Evolutionary conservation across 2,113 vertebrate genomes (phyloP).

Genomic region (Oreochromis tanganicae): DNA sequence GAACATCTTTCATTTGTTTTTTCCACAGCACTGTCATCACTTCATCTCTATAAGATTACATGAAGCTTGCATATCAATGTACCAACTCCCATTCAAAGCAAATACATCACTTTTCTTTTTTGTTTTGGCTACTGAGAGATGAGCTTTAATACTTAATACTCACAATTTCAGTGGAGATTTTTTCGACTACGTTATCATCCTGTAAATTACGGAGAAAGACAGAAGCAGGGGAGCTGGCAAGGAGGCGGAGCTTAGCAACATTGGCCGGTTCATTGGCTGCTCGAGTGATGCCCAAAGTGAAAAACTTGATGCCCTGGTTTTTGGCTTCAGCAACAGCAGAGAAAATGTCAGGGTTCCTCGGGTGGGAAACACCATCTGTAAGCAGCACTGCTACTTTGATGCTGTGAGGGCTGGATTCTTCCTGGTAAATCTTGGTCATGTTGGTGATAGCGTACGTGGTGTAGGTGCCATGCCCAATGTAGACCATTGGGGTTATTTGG

Average conservation of each 20-base stretch:
- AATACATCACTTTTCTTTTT: neutral
- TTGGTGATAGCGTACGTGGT: conserved; percentile 91
- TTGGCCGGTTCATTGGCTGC: conserved; percentile 79
- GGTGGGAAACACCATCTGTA: conserved; percentile 82
- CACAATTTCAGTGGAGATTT: conserved; percentile 81
- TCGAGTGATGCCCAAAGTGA: conserved; percentile 83
- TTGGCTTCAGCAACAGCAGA: conserved; percentile 85
- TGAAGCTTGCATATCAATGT: conserved; percentile 22
- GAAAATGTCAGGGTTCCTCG: conserved; percentile 88
- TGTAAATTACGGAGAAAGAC: conserved; percentile 83
- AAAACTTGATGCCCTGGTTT: conserved; percentile 84
- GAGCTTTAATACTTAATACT: conserved; percentile 65
- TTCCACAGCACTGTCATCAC: conserved; percentile 14
- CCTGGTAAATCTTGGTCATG: conserved; percentile 83
- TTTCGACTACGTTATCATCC: conserved; percentile 76
- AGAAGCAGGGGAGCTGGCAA: conserved; percentile 80
- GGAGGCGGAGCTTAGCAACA: conserved; percentile 76
- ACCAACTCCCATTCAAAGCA: neutral
- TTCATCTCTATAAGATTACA: conserved; percentile 13
- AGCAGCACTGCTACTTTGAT: conserved; percentile 81
- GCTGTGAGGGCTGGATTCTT: conserved; percentile 73
- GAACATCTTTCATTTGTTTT: conserved; percentile 15
- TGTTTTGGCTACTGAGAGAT: neutral
- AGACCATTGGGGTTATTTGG: conserved; percentile 73
- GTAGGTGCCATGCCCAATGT: conserved; percentile 88